Conservation (phyloP, 2,797 vertebrate species). For the Danio choprae region DNA sequence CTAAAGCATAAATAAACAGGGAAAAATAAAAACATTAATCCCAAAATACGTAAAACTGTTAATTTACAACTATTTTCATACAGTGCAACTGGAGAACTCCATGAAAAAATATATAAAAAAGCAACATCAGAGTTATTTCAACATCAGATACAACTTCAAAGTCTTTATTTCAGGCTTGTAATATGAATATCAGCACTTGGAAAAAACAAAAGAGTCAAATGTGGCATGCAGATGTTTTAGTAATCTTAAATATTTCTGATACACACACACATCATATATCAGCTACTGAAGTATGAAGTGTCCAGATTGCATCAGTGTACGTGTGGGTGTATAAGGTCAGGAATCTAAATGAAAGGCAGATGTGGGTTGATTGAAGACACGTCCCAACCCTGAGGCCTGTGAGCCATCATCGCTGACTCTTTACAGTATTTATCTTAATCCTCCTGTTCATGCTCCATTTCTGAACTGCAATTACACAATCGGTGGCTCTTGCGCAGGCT, state of each 20-base stretch:
- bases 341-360: neutral
- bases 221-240: neutral
- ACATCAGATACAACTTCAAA: neutral
- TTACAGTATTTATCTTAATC: slow-evolving; percentile 1
- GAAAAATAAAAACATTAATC: too few species aligned
- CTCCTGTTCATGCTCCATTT: neutral
- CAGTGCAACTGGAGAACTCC: neutral
- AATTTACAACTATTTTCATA: neutral
- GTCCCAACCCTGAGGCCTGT: slow-evolving; percentile 14
- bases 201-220: neutral
- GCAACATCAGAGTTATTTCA: neutral
- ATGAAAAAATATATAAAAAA: neutral
- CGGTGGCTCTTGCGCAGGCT: too few species aligned
- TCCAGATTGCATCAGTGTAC: neutral
- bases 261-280: neutral
- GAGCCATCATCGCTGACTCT: neutral
- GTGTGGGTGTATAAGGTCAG: neutral
- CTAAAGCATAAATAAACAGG: too few species aligned
- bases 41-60: too few species aligned
- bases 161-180: neutral
- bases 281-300: neutral
- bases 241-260: neutral
- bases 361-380: neutral
- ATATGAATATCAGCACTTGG: neutral
- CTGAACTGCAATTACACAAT: slow-evolving; percentile 14